Evolutionary conservation across 2,797 vertebrate genomes (phyloP).

Genomic region (Spinibarbus caldwelli): DNA sequence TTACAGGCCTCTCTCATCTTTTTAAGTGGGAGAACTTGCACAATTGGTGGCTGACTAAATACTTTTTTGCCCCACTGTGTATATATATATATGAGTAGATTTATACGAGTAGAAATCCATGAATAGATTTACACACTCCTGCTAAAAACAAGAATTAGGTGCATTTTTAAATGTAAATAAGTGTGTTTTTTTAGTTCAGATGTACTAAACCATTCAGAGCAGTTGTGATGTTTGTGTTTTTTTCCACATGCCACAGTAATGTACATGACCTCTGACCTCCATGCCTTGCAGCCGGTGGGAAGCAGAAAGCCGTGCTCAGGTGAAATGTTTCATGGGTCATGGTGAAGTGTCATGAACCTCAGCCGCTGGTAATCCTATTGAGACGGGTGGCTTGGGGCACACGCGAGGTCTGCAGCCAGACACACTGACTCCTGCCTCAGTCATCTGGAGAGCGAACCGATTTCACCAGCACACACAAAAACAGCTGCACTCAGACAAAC

Average conservation of each 20-base stretch:
- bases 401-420: slow-evolving; percentile 34
- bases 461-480: not conserved
- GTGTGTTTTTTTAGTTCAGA: not conserved
- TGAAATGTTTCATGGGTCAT: not conserved
- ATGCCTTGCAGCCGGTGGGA: not conserved
- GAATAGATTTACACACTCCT: too few relatives aligned
- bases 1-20: too few relatives aligned
- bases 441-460: not conserved
- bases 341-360: slow-evolving; percentile 23
- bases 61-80: too few relatives aligned
- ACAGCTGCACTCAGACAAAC: not conserved
- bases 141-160: too few relatives aligned
- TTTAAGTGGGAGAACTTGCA: too few relatives aligned
- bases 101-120: too few relatives aligned
- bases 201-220: not conserved
- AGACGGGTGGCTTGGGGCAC: not conserved
- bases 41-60: too few relatives aligned
- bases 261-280: not conserved
- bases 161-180: not conserved
- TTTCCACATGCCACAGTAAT: not conserved
- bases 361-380: slow-evolving; percentile 27
- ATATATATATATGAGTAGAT: too few relatives aligned
- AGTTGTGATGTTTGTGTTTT: not conserved
- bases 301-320: not conserved
- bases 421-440: slow-evolving; percentile 8